Percentiles rank a stretch among this genome's conserved stretches.
These are phyloP conservation scores for Icerya purchasi DNA, from an alignment of 2,888 invertebrate species.

Conservation along the genomic window DNA sequence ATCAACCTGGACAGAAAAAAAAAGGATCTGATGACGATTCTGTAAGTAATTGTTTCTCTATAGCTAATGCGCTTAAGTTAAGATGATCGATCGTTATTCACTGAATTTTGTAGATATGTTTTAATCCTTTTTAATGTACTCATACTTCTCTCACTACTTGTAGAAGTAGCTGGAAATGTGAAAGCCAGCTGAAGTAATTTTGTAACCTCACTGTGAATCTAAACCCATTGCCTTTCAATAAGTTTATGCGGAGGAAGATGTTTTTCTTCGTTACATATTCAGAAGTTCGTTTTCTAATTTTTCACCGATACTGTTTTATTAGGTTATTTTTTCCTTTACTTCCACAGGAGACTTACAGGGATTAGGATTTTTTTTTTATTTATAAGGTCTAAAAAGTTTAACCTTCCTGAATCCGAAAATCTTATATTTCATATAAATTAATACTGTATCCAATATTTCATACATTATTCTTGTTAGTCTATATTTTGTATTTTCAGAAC, in stretches of 20 bases:
- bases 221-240: background rate
- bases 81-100: background rate
- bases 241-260: background rate
- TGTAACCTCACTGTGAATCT: background rate
- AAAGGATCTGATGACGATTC: background rate
- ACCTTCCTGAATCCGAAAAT: background rate
- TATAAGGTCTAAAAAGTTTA: background rate
- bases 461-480: background rate
- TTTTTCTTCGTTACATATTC: background rate
- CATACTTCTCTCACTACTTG: background rate
- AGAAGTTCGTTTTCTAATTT: background rate
- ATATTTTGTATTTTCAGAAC: background rate
- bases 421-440: background rate
- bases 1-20: background rate
- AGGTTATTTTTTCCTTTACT: background rate
- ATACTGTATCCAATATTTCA: background rate
- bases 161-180: background rate
- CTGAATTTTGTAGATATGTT: background rate
- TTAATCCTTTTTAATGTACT: background rate
- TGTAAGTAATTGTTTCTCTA: background rate
- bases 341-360: background rate
- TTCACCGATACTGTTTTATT: background rate
- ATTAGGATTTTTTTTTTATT: background rate
- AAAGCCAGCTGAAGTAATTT: background rate
- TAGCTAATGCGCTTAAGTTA: background rate